Base-by-base conservation (phyloP, 1,140 invertebrate genomes). In the Trachymyrmex septentrionalis region DNA sequence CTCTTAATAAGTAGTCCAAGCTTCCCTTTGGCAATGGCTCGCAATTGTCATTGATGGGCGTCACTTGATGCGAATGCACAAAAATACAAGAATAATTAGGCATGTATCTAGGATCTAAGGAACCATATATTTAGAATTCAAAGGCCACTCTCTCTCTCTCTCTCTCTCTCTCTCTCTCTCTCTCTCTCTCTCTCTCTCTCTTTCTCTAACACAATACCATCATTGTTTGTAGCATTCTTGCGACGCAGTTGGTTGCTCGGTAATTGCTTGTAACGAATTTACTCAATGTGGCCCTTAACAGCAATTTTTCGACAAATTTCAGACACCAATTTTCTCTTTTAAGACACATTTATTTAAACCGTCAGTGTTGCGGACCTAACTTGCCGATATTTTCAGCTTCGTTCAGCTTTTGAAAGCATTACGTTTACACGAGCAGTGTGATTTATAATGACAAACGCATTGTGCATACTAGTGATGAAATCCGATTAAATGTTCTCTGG, bases 1-100 rank as follows among this genome's bases (percentile, higher is more conserved):
- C 67, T 24, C n/a, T 71, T 86, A 91, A 90, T 85, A 88, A 90
- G 85, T 64, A 82, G 71, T 78, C 77, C 48, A 16, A 50, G 53
- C 66, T 73, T 38, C 63, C 55, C 73, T 91, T 91, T 87, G 69
- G 38, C 24, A 59, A 34, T 19, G 16, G 19, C 34, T 59, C 24
- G 34, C 50, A 19, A 2, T 24, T 12, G 34, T 14, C 67, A 73
- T 48, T 24, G 67, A 19, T n/a, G 21, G 34, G 14, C 77, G 7
- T 67, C 16, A 27, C 21, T n/a, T n/a, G n/a, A 50, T 12, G 50
- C 21, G 55, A 73, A 14, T 84, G 55, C 27, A 24, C 14, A 30
- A 82, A 44, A 34, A 63, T 9, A 84, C 21, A 21, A 7, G 9
- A 5, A 3, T 72, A 82, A 84, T 84, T 84, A 84, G 19, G 24